Evolutionary conservation across 1,140 invertebrate genomes (phyloP).

Genomic region (Eriocheir sinensis): DNA sequence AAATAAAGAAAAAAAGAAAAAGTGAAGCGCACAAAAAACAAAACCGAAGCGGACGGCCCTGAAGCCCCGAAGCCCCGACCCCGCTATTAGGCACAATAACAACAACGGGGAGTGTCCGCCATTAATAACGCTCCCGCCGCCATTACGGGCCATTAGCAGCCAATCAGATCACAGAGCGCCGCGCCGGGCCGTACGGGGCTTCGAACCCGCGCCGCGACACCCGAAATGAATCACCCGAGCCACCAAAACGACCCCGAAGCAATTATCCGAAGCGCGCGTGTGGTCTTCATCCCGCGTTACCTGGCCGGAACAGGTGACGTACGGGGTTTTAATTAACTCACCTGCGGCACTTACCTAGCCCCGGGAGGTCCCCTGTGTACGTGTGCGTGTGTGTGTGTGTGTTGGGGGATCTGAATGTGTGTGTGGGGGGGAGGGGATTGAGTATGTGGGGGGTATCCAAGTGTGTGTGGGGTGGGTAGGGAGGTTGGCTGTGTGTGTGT

Average conservation of each 20-base stretch:
- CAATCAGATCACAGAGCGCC: not conserved
- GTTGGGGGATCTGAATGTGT: too few species aligned
- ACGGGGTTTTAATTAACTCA: not conserved
- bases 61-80: not conserved
- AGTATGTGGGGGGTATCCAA: too few species aligned
- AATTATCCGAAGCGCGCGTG: not conserved
- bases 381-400: slow-evolving; percentile 40
- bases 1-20: not conserved
- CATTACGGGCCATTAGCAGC: not conserved
- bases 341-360: not conserved
- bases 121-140: not conserved
- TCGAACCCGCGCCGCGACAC: not conserved
- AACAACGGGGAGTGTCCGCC: slow-evolving; percentile 1
- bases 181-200: not conserved
- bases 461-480: too few species aligned
- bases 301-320: not conserved
- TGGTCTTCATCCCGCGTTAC: not conserved
- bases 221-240: not conserved
- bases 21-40: not conserved
- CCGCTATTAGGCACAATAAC: not conserved
- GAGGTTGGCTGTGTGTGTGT: too few species aligned
- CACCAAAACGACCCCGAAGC: not conserved
- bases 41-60: not conserved
- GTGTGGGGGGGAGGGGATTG: too few species aligned
- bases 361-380: not conserved